A percentile compares a stretch with the other conserved stretches of the same genome.
Conservation (phyloP, 64 coral and sea anemone genomes). For the Actinia tenebrosa region DNA sequence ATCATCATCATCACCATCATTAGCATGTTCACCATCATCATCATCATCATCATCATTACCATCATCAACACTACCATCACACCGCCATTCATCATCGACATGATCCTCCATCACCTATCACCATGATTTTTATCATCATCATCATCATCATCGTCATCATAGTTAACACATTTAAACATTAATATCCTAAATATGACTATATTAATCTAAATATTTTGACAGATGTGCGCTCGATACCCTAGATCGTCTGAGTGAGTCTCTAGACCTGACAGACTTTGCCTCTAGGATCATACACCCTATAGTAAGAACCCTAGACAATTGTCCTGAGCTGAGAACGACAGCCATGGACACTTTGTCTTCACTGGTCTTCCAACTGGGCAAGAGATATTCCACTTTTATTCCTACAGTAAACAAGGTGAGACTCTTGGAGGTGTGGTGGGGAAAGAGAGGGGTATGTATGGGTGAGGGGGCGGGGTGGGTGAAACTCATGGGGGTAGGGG, state of each 20-base stretch:
- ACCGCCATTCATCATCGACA: not conserved
- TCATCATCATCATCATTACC: not conserved
- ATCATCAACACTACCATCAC: not conserved
- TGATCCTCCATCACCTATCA: not conserved
- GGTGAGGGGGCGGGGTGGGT: conserved; percentile 5
- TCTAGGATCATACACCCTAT: conserved; percentile 92
- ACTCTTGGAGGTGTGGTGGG: not conserved
- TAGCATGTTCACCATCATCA: too few relatives aligned
- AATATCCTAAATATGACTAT: not conserved
- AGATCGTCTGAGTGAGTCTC: conserved; percentile 80
- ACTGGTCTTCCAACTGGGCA: conserved; percentile 91
- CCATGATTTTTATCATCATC: not conserved
- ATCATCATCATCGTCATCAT: not conserved
- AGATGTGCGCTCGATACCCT: conserved; percentile 90
- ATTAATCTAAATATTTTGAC: not conserved
- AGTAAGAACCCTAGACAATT: conserved; percentile 78
- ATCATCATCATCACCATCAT: not conserved
- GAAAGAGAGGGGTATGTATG: not conserved
- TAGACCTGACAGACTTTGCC: conserved; percentile 95
- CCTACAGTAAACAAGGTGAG: conserved; percentile 91
- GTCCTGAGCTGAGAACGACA: conserved; percentile 65
- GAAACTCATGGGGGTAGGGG: not conserved
- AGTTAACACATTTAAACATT: not conserved
- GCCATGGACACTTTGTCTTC: conserved; percentile 92
- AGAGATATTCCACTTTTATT: conserved; percentile 85